Conservation (phyloP, 2,113 vertebrate genomes). For the Stigmatopora nigra region DNA sequence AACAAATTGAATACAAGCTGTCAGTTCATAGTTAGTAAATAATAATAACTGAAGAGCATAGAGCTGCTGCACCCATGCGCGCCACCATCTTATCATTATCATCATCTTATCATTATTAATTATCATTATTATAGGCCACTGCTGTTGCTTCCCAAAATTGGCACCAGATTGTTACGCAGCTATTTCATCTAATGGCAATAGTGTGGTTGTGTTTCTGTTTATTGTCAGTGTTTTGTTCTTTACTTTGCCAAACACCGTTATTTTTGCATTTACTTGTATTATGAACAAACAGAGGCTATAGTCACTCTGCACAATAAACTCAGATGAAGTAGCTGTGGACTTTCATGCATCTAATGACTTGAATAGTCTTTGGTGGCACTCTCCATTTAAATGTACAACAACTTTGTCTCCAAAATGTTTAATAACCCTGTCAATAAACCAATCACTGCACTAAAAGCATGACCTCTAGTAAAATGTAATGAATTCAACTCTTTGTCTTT, state of each 20-base stretch:
- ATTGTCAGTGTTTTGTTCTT: background rate
- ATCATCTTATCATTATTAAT: no score
- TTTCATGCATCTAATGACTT: constrained; percentile 33
- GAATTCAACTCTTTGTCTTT: background rate
- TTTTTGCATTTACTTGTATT: constrained; percentile 22
- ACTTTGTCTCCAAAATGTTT: constrained; percentile 36
- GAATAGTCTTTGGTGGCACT: constrained; percentile 29
- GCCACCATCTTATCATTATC: no score
- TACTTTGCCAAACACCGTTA: background rate
- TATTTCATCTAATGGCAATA: background rate
- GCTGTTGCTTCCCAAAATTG: background rate
- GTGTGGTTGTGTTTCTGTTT: background rate
- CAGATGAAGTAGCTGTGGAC: constrained; percentile 47
- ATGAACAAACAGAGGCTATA: constrained; percentile 9
- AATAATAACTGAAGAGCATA: no score
- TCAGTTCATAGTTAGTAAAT: no score
- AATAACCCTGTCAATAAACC: constrained; percentile 12
- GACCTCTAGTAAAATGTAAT: background rate
- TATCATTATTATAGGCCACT: no score
- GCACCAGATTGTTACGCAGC: background rate
- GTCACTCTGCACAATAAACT: constrained; percentile 12
- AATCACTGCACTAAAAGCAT: background rate
- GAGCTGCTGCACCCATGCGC: no score
- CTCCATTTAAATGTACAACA: constrained; percentile 37
- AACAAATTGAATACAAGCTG: constrained; percentile 5